Percentiles rank a stretch among this genome's conserved stretches.
These are phyloP conservation scores for Poeciliopsis retropinna DNA, from an alignment of 2,113 vertebrate genomes.

Conservation along the genomic window DNA sequence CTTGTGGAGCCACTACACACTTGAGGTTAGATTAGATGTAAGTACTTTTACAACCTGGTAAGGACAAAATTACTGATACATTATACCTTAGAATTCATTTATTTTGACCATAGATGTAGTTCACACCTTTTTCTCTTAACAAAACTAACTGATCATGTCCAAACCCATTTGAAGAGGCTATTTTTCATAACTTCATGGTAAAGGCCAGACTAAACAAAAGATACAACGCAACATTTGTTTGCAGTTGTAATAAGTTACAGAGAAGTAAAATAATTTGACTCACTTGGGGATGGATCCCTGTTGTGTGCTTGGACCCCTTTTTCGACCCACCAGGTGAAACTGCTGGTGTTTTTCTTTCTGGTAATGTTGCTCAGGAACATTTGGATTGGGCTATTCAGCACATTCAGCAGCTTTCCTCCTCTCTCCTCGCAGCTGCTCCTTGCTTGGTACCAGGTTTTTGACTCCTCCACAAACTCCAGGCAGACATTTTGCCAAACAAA, in stretches of 20 bases:
- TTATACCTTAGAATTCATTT: neutral
- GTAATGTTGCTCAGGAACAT: slow-evolving; percentile 47
- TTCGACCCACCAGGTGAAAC: slow-evolving; percentile 77
- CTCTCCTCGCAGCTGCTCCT: slow-evolving; percentile 53
- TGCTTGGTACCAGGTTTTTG: slow-evolving; percentile 67
- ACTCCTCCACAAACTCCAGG: slow-evolving; percentile 65
- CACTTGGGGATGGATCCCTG: slow-evolving; percentile 40
- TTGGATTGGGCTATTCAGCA: slow-evolving; percentile 36
- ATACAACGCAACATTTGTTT: neutral
- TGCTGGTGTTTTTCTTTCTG: neutral
- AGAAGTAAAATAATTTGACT: slow-evolving; percentile 38
- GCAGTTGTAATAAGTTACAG: neutral
- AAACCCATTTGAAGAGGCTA: neutral
- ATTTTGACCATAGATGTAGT: neutral
- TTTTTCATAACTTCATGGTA: neutral
- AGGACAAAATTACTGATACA: neutral
- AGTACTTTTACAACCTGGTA: neutral
- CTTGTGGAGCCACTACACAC: neutral
- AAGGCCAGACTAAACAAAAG: neutral
- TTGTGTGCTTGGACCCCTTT: slow-evolving; percentile 9
- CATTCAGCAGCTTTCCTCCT: slow-evolving; percentile 70
- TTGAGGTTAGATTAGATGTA: no score
- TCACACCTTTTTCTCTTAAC: no score
- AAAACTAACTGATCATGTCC: neutral
- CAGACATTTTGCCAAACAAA: slow-evolving; percentile 51